These are phyloP conservation scores for Taphrorychus bicolor DNA, from an alignment of 2,888 invertebrate genomes.

Conservation along the genomic window DNA sequence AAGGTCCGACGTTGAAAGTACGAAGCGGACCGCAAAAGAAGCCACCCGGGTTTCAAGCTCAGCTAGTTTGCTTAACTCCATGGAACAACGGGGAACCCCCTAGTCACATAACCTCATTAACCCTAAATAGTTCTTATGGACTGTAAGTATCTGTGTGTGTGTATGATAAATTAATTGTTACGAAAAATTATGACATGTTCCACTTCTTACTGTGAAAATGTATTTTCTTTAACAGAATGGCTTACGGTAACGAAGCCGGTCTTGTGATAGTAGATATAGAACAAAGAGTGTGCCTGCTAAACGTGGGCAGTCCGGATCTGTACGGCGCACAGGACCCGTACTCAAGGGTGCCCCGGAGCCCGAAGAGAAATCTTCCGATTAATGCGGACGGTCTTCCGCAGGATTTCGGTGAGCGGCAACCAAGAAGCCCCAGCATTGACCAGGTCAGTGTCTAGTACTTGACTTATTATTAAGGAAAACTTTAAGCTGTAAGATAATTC, in stretches of 20 bases:
- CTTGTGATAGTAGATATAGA: constrained; percentile 94
- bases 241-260: constrained; percentile 96
- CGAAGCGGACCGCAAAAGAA: constrained; percentile 81
- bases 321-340: constrained; percentile 90
- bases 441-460: constrained; percentile 71
- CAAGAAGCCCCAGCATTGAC: constrained; percentile 86
- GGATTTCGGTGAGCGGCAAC: constrained; percentile 61
- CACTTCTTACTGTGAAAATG: no score
- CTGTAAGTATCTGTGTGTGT: constrained; percentile 87
- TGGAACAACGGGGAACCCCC: constrained; percentile 81
- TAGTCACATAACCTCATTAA: constrained; percentile 86
- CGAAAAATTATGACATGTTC: no score
- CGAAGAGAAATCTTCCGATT: constrained; percentile 52
- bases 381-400: not conserved
- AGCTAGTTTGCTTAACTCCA: constrained; percentile 91
- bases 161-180: no score
- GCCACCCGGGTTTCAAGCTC: constrained; percentile 96
- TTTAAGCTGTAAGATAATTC: not conserved
- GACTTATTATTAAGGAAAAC: not conserved
- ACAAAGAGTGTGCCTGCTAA: constrained; percentile 87
- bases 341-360: constrained; percentile 66
- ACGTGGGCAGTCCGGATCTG: constrained; percentile 88
- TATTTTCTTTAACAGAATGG: no score
- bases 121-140: constrained; percentile 96
- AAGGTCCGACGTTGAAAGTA: constrained; percentile 65